Evolutionary conservation across 2,888 invertebrate species (phyloP), one percentile per base, ranked within the genome.

Genomic region (Drosophila affinis): DNA sequence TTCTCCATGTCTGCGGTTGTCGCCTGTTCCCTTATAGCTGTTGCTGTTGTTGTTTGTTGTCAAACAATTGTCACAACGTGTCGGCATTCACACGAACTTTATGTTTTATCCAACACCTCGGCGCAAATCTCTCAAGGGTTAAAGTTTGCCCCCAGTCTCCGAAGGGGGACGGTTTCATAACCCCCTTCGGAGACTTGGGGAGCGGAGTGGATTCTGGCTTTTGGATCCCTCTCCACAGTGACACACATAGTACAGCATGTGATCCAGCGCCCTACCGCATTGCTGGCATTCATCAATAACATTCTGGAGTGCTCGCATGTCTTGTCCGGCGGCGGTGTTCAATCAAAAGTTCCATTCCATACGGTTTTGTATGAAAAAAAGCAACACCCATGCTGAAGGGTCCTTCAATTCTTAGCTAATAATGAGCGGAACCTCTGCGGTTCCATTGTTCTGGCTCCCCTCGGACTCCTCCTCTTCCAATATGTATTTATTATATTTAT

Each of bases 71-170:
- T 87, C 89, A 79, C 85, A 89, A 74, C 87, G 85, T 90, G 88
- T 89, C 84, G 89, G 90, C 80, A 89, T 89, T 89, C 90, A 89
- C 89, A 89, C 89, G 89, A 90, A 90, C 85, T 90, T 84, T 88
- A 82, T 90, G 89, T 89, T 88, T 80, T 78, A 77, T 75, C 81
- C 88, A 88, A 87, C 89, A 90, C 89, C 89, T 90, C 60, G 12
- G 10, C 45, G 56, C 70, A 74, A 69, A 67, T 75, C 62, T 72
- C 45, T 9, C 54, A 72, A 63, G 72, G 72, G 72, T 72, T 72
- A 72, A 72, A 72, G 72, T 73, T 72, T 72, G 73, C 29, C 55
- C 32, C 55, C 21, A 24, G 32, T 14, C 45, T 27, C 4, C 6
- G 24, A 29, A 10, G 44, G 24, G 49, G 21, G n/a, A n/a, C n/a